phyloP scores from a whole-genome alignment of 2,888 invertebrate species.

The Stenchaetothrips biformis region DNA sequence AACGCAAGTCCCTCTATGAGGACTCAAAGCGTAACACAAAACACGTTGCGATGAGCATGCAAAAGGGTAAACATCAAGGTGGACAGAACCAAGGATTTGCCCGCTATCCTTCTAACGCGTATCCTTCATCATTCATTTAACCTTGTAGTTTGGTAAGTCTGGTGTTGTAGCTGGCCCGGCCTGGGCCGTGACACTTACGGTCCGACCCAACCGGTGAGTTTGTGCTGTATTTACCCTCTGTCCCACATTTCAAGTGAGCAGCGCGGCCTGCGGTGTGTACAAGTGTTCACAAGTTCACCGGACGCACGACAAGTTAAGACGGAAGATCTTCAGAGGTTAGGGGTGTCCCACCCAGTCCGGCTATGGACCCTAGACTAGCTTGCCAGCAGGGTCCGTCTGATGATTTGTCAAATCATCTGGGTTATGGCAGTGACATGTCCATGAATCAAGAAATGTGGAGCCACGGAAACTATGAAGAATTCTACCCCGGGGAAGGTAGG shows the following conservation, averaged over 20 bases:
- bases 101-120: slow-evolving; percentile 17
- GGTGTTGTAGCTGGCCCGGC: slow-evolving; percentile 2
- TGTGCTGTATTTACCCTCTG: slow-evolving; percentile 7
- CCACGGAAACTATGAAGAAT: background rate
- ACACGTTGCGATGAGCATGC: slow-evolving; percentile 41
- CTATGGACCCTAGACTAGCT: slow-evolving; percentile 22
- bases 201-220: background rate
- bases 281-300: slow-evolving; percentile 5
- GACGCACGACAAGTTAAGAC: background rate
- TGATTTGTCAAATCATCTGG: slow-evolving; percentile 17
- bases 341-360: slow-evolving; percentile 4
- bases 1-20: slow-evolving; percentile 40
- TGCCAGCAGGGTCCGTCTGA: slow-evolving; percentile 6
- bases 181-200: slow-evolving; percentile 11
- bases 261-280: background rate
- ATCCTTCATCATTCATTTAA: slow-evolving; percentile 25
- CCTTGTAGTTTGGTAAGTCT: slow-evolving; percentile 23
- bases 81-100: slow-evolving; percentile 22
- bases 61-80: slow-evolving; percentile 39
- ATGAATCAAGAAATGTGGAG: slow-evolving; percentile 14
- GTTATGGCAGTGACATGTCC: slow-evolving; percentile 18
- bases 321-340: slow-evolving; percentile 16
- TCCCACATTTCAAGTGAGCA: slow-evolving; percentile 2
- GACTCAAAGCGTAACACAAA: slow-evolving; percentile 38
- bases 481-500: slow-evolving; percentile 10